A percentile compares a stretch with the other conserved stretches of the same genome.
These are phyloP conservation scores for Microhierax caerulescens DNA, from an alignment of 2,797 vertebrate genomes.

Conservation along the genomic window DNA sequence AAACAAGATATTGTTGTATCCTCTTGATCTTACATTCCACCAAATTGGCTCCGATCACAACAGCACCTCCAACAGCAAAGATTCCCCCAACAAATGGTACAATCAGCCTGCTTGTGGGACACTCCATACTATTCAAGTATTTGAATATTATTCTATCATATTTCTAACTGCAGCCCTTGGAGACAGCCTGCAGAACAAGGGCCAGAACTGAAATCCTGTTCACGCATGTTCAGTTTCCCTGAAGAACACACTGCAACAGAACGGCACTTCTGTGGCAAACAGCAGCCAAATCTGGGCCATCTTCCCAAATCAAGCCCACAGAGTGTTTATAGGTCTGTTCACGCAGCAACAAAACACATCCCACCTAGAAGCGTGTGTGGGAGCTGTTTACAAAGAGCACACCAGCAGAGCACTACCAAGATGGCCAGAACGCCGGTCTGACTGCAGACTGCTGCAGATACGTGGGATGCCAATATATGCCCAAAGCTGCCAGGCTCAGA, in stretches of 20 bases:
- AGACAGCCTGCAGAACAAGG: background rate
- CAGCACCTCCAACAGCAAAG: background rate
- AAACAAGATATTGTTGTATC: too few species aligned
- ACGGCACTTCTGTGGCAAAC: background rate
- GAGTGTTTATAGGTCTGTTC: background rate
- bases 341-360: background rate
- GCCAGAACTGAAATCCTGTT: background rate
- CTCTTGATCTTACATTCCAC: background rate
- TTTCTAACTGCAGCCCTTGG: background rate
- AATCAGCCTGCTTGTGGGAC: background rate
- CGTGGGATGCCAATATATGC: fast-evolving
- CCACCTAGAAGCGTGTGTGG: background rate
- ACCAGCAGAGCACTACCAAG: background rate
- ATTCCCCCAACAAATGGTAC: background rate
- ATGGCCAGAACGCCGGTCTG: background rate
- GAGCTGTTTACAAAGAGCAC: background rate
- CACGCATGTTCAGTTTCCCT: fast-evolving
- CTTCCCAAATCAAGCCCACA: background rate
- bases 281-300: background rate
- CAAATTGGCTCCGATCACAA: background rate
- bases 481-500: background rate
- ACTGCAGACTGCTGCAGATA: background rate
- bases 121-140: fast-evolving
- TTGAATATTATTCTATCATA: too few species aligned
- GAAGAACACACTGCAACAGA: background rate